Evolutionary conservation across 2,113 vertebrate genomes (phyloP).

Genomic region (Lagopus leucura): DNA sequence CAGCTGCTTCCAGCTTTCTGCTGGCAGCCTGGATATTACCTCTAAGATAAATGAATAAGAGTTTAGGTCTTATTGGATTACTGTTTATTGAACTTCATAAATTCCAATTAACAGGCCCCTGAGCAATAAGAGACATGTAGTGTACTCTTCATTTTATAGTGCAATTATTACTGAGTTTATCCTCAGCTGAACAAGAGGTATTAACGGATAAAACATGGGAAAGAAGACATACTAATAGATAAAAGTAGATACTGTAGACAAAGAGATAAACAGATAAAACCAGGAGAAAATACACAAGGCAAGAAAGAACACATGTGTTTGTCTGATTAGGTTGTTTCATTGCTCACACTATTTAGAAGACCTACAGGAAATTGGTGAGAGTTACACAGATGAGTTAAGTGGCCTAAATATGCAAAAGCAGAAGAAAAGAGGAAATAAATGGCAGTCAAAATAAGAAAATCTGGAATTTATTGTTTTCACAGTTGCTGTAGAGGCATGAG

Average conservation of each 20-base stretch:
- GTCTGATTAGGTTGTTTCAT: slow-evolving; percentile 42
- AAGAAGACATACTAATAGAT: slow-evolving; percentile 73
- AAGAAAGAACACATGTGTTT: background rate
- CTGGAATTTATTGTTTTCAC: slow-evolving; percentile 43
- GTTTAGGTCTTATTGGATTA: slow-evolving; percentile 86
- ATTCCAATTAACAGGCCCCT: slow-evolving; percentile 86
- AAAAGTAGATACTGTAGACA: slow-evolving; percentile 75
- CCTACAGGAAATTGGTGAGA: slow-evolving; percentile 8
- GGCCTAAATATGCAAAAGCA: slow-evolving; percentile 17
- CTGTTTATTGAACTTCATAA: slow-evolving; percentile 89
- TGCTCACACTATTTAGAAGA: background rate
- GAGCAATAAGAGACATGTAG: slow-evolving; percentile 81
- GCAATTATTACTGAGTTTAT: slow-evolving; percentile 84
- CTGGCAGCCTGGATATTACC: slow-evolving; percentile 78
- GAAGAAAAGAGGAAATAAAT: background rate
- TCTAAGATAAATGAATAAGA: slow-evolving; percentile 86
- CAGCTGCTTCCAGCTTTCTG: slow-evolving; percentile 45
- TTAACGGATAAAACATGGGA: slow-evolving; percentile 78
- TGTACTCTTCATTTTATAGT: slow-evolving; percentile 79
- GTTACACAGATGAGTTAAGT: slow-evolving; percentile 6
- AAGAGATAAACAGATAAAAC: slow-evolving; percentile 64
- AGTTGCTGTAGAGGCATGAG: slow-evolving; percentile 23
- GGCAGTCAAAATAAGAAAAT: slow-evolving; percentile 15
- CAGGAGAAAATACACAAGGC: slow-evolving; percentile 26
- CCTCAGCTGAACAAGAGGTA: slow-evolving; percentile 82